These are phyloP conservation scores for Petroica traversi DNA, from an alignment of 2,113 vertebrate genomes.

Conservation along the genomic window DNA sequence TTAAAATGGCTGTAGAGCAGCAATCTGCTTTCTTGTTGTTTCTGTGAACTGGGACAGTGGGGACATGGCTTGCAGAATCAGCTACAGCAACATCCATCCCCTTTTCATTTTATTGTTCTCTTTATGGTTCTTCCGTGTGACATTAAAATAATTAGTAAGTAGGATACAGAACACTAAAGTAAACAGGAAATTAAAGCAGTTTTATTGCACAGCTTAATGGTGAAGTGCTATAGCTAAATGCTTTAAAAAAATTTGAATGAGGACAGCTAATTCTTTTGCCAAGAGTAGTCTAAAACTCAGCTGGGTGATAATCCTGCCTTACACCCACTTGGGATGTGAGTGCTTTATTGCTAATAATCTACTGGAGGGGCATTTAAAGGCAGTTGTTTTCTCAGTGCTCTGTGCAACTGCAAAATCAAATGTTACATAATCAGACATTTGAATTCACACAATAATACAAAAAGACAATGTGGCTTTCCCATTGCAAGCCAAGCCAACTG, in stretches of 20 bases:
- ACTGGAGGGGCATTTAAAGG: not conserved
- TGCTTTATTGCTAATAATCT: constrained; percentile 34
- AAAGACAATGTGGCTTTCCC: not conserved
- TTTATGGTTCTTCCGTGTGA: constrained; percentile 29
- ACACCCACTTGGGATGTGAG: not conserved
- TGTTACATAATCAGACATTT: constrained; percentile 11
- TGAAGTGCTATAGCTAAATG: not conserved
- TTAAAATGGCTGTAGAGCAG: constrained; percentile 2
- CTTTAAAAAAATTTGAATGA: not conserved
- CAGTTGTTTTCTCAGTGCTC: not conserved
- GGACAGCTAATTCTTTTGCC: constrained; percentile 16
- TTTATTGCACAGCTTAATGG: constrained; percentile 14
- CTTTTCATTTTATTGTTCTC: constrained; percentile 14
- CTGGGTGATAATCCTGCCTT: constrained; percentile 13
- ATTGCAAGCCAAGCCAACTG: not conserved
- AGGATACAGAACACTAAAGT: not conserved
- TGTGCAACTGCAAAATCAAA: not conserved
- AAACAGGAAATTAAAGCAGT: constrained; percentile 56
- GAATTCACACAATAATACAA: not conserved
- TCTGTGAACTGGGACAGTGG: not conserved
- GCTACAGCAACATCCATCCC: not conserved
- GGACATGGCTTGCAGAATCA: not conserved
- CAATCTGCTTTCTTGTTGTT: not conserved
- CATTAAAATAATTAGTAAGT: constrained; percentile 59
- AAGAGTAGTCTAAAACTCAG: constrained; percentile 32